Evolutionary conservation across 2,888 invertebrate genomes (phyloP).

Genomic region (Ochlodes sylvanus): DNA sequence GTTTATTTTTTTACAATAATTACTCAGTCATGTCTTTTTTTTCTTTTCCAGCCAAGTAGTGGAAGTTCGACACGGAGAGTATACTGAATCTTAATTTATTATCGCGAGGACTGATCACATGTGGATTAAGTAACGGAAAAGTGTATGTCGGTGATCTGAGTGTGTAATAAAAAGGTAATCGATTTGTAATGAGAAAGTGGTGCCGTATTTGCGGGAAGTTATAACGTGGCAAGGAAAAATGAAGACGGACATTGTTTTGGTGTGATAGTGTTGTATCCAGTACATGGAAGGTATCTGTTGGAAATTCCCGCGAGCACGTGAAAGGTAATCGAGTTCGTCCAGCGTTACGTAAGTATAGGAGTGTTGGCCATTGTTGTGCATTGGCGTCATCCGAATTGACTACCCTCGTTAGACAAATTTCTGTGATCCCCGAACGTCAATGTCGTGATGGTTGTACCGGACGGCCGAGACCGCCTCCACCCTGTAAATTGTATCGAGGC

Average conservation of each 20-base stretch:
- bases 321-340: slow-evolving; percentile 64
- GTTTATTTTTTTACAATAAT: too few relatives aligned
- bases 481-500: slow-evolving; percentile 67
- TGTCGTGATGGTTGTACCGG: slow-evolving; percentile 53
- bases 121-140: slow-evolving; percentile 77
- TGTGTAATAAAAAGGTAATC: slow-evolving; percentile 72
- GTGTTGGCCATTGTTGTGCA: slow-evolving; percentile 53
- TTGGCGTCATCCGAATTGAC: slow-evolving; percentile 64
- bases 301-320: slow-evolving; percentile 73
- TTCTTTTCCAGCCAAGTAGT: slow-evolving; percentile 77
- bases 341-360: slow-evolving; percentile 67
- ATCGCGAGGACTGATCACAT: slow-evolving; percentile 79
- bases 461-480: slow-evolving; percentile 51
- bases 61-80: slow-evolving; percentile 60
- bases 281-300: slow-evolving; percentile 77
- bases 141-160: slow-evolving; percentile 75
- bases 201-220: slow-evolving; percentile 68
- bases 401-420: slow-evolving; percentile 67
- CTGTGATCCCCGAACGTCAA: slow-evolving; percentile 54
- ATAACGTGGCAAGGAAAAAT: slow-evolving; percentile 61
- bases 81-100: slow-evolving; percentile 82
- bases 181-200: slow-evolving; percentile 54
- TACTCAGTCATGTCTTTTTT: slow-evolving; percentile 35
- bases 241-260: slow-evolving; percentile 79
- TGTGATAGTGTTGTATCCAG: slow-evolving; percentile 84